Base-by-base conservation (phyloP, 2,888 invertebrate species). In the Chymomyza fuscimana region DNA sequence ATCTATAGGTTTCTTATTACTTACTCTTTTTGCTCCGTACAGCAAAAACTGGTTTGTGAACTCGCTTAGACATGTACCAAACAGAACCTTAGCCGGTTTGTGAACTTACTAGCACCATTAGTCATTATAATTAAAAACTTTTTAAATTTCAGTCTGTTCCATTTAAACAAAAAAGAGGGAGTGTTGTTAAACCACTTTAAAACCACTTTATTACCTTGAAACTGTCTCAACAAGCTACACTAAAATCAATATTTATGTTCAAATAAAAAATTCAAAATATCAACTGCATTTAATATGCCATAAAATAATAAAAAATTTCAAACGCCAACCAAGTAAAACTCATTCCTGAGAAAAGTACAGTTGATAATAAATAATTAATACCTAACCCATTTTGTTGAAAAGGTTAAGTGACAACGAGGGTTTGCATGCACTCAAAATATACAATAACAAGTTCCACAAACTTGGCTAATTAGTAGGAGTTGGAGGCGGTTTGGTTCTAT, bases 281-380 rank as follows among this genome's bases (percentile, higher is more conserved):
- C 60, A 40, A 54, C 59, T 65, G 5, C 46, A 81, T 83, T 75
- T 46, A 65, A 77, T 77, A 79, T 83, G 32, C 59, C 70, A 81
- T 79, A 50, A 74, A 79, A 76, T 74, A 86, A 70, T 73, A 32
- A 69, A 65, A 62, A 64, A 63, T 61, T 61, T 10, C 6, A 32
- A 59, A 9, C 40, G 63, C 6, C 6, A 63, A 60, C 52, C 63
- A 7, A 5, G 19, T 46, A 36, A 65, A 29, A 19, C 36, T 7
- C 56, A 12, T 5, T 40, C 70, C 54, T 81, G 88, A 79, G 83
- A 88, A 54, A 86, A 67, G 73, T 74, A 84, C 83, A 83, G 83
- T 88, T 83, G 83, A 74, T 60, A 32, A 74, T 83, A 19, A 79
- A 83, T 74, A 73, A 83, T 87, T 81, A 19, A 83, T 83, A 25